These are phyloP conservation scores for Alces alces DNA, from an alignment of 2,113 vertebrate genomes.

Conservation along the genomic window DNA sequence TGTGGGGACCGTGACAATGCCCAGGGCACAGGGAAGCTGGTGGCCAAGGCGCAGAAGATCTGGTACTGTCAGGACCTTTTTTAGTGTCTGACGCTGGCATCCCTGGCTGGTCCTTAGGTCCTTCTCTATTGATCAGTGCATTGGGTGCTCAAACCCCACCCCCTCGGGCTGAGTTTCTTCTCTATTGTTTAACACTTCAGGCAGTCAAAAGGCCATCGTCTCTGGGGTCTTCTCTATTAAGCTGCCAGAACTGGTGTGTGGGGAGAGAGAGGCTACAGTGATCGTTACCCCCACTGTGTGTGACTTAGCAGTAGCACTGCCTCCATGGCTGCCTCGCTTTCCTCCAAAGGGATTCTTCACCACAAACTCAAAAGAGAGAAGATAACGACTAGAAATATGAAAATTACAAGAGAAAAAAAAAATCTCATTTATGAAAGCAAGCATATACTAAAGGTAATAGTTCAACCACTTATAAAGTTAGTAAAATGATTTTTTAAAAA, in stretches of 20 bases:
- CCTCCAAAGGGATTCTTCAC: neutral
- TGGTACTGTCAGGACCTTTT: neutral
- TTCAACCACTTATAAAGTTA: neutral
- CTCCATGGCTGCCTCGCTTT: neutral
- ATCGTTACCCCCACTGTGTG: accelerated
- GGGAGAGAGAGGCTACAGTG: neutral
- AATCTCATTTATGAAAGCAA: neutral
- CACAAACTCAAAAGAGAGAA: neutral
- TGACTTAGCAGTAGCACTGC: neutral
- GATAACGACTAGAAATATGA: neutral
- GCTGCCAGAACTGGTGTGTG: neutral
- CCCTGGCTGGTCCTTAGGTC: neutral
- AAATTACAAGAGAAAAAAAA: neutral
- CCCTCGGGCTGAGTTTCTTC: neutral
- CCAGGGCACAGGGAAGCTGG: neutral
- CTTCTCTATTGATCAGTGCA: neutral
- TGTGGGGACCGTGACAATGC: neutral
- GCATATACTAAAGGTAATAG: neutral
- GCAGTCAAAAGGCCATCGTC: neutral
- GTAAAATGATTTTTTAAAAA: neutral
- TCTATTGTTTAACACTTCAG: neutral
- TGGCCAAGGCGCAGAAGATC: neutral
- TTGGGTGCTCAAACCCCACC: neutral
- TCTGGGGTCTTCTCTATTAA: neutral
- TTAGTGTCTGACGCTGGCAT: neutral